These are phyloP conservation scores for Xylophagus ater DNA, from an alignment of 2,888 invertebrate genomes.

Conservation along the genomic window DNA sequence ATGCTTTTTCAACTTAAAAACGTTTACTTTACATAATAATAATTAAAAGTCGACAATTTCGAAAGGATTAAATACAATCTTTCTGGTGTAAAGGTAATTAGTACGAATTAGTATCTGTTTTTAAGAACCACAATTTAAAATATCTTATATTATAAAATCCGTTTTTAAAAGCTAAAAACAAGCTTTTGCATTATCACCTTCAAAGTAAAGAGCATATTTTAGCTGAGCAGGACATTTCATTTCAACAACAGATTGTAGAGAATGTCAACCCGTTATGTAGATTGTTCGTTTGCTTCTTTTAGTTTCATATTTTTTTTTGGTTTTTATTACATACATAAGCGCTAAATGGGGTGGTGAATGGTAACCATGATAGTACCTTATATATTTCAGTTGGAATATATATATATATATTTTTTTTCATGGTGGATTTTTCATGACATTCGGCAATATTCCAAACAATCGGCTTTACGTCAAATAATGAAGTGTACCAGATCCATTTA, in stretches of 20 bases:
- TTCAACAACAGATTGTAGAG: constrained; percentile 16
- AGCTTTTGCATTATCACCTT: neutral
- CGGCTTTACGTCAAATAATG: constrained; percentile 37
- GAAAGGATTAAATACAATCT: constrained; percentile 3
- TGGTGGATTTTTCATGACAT: neutral
- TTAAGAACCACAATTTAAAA: neutral
- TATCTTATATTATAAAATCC: neutral
- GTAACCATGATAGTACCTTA: too few relatives aligned
- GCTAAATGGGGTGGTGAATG: too few relatives aligned
- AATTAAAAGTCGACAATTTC: neutral
- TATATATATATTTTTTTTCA: too few relatives aligned
- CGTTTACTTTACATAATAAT: constrained; percentile 1
- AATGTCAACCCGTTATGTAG: constrained; percentile 15
- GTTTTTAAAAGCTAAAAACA: neutral
- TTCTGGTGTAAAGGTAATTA: neutral
- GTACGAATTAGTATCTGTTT: constrained; percentile 1
- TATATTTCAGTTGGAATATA: too few relatives aligned
- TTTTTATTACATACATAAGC: too few relatives aligned
- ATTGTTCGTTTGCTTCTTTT: too few relatives aligned
- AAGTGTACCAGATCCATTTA: constrained; percentile 19
- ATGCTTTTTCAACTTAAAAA: constrained; percentile 9
- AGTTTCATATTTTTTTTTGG: too few relatives aligned
- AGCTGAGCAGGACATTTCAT: constrained; percentile 1
- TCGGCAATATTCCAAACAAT: constrained; percentile 34
- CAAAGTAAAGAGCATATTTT: constrained; percentile 13